Percentiles rank a stretch among this genome's conserved stretches.
Evolutionary conservation across 1,140 invertebrate genomes (phyloP).

Genomic region (Drosophila nebulosa): DNA sequence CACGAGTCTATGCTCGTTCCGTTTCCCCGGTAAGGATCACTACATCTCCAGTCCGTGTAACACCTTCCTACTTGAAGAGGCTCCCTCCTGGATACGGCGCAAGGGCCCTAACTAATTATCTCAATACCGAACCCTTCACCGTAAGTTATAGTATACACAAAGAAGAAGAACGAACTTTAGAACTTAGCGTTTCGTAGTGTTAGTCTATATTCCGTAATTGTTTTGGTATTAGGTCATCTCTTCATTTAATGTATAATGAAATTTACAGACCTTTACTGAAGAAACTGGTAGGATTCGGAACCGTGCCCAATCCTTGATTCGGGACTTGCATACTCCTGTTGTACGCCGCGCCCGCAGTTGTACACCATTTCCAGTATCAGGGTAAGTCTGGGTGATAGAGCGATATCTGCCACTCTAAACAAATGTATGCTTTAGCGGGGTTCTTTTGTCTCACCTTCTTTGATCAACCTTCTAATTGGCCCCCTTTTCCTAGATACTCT

Average conservation of each 20-base stretch:
- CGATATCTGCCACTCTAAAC: no score
- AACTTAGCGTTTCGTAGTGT: not conserved
- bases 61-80: constrained; percentile 86
- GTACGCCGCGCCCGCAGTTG: constrained; percentile 85
- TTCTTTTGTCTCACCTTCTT: not conserved
- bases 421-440: no score
- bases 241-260: not conserved
- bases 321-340: constrained; percentile 87
- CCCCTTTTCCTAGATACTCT: constrained; percentile 29
- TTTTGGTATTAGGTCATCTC: not conserved
- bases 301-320: constrained; percentile 87
- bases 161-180: constrained; percentile 82
- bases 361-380: constrained; percentile 81
- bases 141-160: constrained; percentile 61
- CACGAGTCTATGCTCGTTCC: constrained; percentile 68
- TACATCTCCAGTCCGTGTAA: constrained; percentile 82
- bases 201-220: not conserved
- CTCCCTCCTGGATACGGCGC: constrained; percentile 85
- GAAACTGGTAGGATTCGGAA: constrained; percentile 89
- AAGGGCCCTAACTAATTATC: constrained; percentile 86
- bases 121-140: constrained; percentile 85
- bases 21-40: constrained; percentile 84
- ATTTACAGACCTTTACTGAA: constrained; percentile 88
- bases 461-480: not conserved
- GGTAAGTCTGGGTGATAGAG: constrained; percentile 66